These are phyloP conservation scores for Aphaenogaster ashmeadi DNA, from an alignment of 1,140 invertebrate species.

Conservation along the genomic window DNA sequence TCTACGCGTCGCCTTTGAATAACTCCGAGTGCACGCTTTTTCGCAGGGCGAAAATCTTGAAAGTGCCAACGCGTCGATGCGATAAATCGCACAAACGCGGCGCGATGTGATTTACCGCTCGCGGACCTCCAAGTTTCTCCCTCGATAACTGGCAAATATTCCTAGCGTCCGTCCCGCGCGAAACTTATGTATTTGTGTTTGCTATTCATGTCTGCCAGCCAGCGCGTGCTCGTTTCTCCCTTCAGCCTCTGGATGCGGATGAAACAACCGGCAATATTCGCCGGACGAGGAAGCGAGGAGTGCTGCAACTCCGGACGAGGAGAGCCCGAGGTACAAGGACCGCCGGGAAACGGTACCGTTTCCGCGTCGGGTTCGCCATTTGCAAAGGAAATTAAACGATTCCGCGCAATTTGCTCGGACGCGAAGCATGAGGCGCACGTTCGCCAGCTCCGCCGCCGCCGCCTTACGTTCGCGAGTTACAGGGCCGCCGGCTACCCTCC, in stretches of 20 bases:
- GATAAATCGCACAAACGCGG: conserved; percentile 49
- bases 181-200: conserved; percentile 56
- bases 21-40: conserved; percentile 20
- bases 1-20: conserved; percentile 31
- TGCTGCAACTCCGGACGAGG: conserved; percentile 22
- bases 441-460: background rate
- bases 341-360: conserved; percentile 43
- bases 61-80: conserved; percentile 54
- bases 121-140: conserved; percentile 39
- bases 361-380: conserved; percentile 52
- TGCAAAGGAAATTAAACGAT: conserved; percentile 73
- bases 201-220: conserved; percentile 34
- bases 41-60: conserved; percentile 42
- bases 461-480: conserved; percentile 22
- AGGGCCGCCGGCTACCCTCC: background rate
- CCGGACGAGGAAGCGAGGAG: background rate
- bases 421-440: conserved; percentile 40
- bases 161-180: conserved; percentile 20
- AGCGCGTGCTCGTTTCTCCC: conserved; percentile 47
- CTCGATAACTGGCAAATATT: conserved; percentile 55
- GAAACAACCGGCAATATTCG: conserved; percentile 55
- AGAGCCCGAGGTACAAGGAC: conserved; percentile 26
- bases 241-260: background rate
- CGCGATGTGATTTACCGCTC: conserved; percentile 46
- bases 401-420: conserved; percentile 66